Base-by-base conservation (phyloP, 2,888 invertebrate species). In the Eubasilissa splendida region DNA sequence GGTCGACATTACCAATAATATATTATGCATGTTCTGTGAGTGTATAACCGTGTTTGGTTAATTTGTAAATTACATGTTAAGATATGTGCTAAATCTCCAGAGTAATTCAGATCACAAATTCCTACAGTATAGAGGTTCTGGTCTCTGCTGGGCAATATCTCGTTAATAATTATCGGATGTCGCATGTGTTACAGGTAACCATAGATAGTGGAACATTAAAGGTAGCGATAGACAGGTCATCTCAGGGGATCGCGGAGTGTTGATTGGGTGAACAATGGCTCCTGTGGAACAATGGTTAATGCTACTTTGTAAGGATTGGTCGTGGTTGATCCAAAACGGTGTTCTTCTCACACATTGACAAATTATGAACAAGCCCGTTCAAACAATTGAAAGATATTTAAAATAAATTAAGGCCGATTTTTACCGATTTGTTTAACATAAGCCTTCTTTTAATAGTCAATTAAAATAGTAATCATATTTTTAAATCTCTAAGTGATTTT, bases 131-230 rank as follows among this genome's bases (percentile, higher is more conserved):
- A 22, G 53, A 53, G 70, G 70, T 50, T 14, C n/a, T 4, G 58
- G 59, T 77, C 66, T 66, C 58, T 65, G 56, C 58, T 71, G 66
- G 54, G 63, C 75, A 58, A 65, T 68, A 68, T n/a, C 73, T 63
- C 80, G 60, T 77, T 77, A 77, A 77, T 80, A 76, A 80, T 80
- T 77, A 77, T 80, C 80, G 73, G 73, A 58, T 77, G 80, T 77
- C 80, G 71, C 79, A 58, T 70, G 54, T 56, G 80, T 58, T 66
- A 22, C 0, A 22, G 22, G 22, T 22, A 22, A 22, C 22, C 22
- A 22, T 22, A 22, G 22, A 22, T 1, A 22, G 22, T 22, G 58
- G 53, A 22, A 63, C 73, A 77, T 77, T 80, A 73, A 73, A 76
- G 65, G 74, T 54, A 60, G 52, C 56, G 54, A 70, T 70, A 70